These are phyloP conservation scores for Micrasema minimum DNA, from an alignment of 1,140 invertebrate species.

Conservation along the genomic window DNA sequence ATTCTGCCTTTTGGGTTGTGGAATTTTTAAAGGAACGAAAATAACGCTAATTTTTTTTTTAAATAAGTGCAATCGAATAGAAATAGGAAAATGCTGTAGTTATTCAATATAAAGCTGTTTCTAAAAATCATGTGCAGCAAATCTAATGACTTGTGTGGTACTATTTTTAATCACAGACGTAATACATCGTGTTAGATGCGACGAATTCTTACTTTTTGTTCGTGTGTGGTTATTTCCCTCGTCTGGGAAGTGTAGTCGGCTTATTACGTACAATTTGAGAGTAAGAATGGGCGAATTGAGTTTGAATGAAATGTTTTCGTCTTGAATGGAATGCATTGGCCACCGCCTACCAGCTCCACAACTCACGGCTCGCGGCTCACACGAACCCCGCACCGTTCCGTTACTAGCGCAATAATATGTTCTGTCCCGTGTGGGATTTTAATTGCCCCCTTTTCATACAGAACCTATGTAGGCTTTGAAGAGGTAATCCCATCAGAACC, in stretches of 20 bases:
- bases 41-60: too few species aligned
- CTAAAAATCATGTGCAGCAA: too few species aligned
- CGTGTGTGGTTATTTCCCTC: background rate
- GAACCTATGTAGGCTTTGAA: conserved; percentile 16
- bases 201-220: conserved; percentile 1
- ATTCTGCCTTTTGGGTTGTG: too few species aligned
- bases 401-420: conserved; percentile 13
- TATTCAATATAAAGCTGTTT: too few species aligned
- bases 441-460: conserved; percentile 22
- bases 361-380: background rate
- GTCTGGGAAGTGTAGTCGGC: background rate
- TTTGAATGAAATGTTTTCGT: conserved; percentile 4
- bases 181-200: too few species aligned
- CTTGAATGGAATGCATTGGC: conserved; percentile 8
- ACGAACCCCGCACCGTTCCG: conserved; percentile 10
- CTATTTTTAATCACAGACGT: too few species aligned
- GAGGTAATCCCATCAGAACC: conserved; percentile 4
- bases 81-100: too few species aligned
- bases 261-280: background rate
- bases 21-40: too few species aligned
- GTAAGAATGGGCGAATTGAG: conserved; percentile 23
- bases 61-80: too few species aligned
- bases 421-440: conserved; percentile 24
- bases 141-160: too few species aligned
- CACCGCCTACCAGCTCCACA: conserved; percentile 4